These are phyloP conservation scores for Steatocranus sp. DNA, from an alignment of 2,797 vertebrate genomes.

Conservation along the genomic window DNA sequence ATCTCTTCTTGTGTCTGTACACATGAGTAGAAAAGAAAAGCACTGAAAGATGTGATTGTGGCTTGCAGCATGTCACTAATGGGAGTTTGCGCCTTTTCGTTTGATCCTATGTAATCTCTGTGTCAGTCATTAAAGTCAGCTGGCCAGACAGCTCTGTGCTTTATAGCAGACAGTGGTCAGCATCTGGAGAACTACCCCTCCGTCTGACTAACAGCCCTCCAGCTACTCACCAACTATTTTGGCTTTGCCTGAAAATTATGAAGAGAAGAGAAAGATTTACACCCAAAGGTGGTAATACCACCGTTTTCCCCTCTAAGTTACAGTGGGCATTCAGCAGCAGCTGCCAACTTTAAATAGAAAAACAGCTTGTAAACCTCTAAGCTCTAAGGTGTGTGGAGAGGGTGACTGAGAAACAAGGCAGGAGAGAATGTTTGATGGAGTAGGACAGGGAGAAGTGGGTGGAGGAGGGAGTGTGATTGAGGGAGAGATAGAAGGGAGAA, in stretches of 20 bases:
- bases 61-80: constrained; percentile 15
- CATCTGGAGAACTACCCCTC: constrained; percentile 67
- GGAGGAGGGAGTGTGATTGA: neutral
- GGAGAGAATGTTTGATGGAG: constrained; percentile 1
- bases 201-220: constrained; percentile 5
- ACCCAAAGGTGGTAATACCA: constrained; percentile 1
- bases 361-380: constrained; percentile 62
- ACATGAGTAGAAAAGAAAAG: neutral
- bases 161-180: constrained; percentile 54
- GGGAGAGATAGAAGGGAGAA: constrained; percentile 6
- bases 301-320: constrained; percentile 23
- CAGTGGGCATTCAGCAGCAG: constrained; percentile 45
- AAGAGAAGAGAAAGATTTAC: neutral
- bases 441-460: neutral
- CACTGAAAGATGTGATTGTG: neutral
- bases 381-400: neutral
- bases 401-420: constrained; percentile 28
- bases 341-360: constrained; percentile 55
- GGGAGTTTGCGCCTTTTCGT: constrained; percentile 21
- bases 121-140: constrained; percentile 55
- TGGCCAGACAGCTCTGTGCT: constrained; percentile 48
- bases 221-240: constrained; percentile 11
- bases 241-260: neutral
- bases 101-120: constrained; percentile 40
- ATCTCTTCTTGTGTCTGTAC: neutral